These are phyloP conservation scores for Tupaia chinensis DNA, from an alignment of 2,113 vertebrate genomes.

Conservation along the genomic window DNA sequence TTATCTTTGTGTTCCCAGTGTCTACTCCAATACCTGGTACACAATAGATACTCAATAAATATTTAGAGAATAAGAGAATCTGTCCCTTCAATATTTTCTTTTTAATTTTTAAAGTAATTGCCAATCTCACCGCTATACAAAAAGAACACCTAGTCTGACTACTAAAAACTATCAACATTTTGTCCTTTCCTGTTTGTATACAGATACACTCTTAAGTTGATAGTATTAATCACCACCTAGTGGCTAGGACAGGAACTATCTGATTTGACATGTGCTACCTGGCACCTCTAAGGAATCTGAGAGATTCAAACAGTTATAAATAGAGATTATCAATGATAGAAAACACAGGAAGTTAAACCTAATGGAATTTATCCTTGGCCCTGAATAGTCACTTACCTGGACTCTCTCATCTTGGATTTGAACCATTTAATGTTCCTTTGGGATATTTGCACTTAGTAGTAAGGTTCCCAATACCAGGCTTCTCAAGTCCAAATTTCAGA, in stretches of 20 bases:
- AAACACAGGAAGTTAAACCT: not conserved
- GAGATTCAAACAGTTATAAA: not conserved
- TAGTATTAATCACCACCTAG: slow-evolving; percentile 60
- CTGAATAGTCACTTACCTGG: not conserved
- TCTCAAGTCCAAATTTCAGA: not conserved
- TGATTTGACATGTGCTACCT: slow-evolving; percentile 18
- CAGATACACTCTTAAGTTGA: slow-evolving; percentile 35
- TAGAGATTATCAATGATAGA: not conserved
- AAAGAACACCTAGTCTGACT: not conserved
- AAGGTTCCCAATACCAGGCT: not conserved
- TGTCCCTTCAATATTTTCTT: not conserved
- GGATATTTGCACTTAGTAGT: not conserved
- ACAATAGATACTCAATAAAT: not conserved
- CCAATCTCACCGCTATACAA: not conserved
- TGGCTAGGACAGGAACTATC: slow-evolving; percentile 42
- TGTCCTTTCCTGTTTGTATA: not conserved
- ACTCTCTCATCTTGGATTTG: not conserved
- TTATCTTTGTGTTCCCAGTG: not conserved
- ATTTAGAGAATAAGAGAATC: not conserved
- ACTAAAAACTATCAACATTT: not conserved
- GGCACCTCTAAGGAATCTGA: not conserved
- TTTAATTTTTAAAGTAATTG: not conserved
- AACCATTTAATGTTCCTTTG: not conserved
- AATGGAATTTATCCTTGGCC: not conserved
- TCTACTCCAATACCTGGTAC: not conserved